Evolutionary conservation across 2,888 invertebrate genomes (phyloP).

Genomic region (Drosophila robusta): DNA sequence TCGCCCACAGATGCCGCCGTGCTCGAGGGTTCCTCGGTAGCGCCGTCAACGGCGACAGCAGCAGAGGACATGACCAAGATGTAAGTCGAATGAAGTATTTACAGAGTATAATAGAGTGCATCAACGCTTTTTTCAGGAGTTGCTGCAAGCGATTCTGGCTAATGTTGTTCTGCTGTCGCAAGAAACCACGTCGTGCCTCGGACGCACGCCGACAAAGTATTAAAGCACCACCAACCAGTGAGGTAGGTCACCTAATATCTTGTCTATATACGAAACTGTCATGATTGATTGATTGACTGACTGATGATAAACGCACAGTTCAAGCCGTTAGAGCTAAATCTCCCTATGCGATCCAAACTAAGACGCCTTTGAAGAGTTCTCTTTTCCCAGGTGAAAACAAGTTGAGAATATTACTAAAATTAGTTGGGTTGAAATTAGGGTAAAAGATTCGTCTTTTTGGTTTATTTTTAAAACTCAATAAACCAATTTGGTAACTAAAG

Average conservation of each 20-base stretch:
- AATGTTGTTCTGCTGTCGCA: conserved; percentile 85
- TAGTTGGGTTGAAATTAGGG: no score
- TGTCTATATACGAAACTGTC: no score
- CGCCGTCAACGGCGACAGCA: conserved; percentile 55
- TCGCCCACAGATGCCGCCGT: conserved; percentile 84
- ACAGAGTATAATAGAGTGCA: no score
- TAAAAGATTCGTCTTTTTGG: no score
- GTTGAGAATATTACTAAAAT: no score
- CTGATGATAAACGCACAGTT: no score
- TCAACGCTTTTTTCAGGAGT: conserved; percentile 57
- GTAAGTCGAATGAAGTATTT: conserved; percentile 32
- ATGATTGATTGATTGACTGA: neutral
- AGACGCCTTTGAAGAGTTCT: no score
- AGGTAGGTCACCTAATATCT: conserved; percentile 39
- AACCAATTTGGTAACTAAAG: no score
- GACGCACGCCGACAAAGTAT: conserved; percentile 87
- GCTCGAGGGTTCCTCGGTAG: conserved; percentile 86
- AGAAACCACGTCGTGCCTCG: conserved; percentile 82
- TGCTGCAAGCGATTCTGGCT: conserved; percentile 83
- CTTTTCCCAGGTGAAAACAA: no score
- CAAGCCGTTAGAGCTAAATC: no score
- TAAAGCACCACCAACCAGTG: conserved; percentile 86
- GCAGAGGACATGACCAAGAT: conserved; percentile 45
- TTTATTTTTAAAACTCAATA: no score
- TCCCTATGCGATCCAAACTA: no score